Conservation (phyloP, 2,113 vertebrate species). For the Dipodomys spectabilis region DNA sequence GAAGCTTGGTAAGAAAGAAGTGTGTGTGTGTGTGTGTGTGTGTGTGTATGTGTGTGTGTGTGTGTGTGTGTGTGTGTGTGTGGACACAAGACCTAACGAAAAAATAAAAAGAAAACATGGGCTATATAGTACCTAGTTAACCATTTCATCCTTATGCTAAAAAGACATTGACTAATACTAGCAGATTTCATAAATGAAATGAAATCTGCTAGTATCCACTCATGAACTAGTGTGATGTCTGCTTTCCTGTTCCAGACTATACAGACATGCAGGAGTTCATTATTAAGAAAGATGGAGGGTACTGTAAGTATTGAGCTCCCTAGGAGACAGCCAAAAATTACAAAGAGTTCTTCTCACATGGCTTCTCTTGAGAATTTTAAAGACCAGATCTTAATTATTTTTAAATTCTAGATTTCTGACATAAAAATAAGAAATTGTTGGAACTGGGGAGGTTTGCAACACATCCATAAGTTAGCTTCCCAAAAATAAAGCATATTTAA, state of each 20-base stretch:
- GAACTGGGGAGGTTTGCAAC: constrained; percentile 28
- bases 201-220: not conserved
- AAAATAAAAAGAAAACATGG: not conserved
- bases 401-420: constrained; percentile 62
- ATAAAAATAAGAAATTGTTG: constrained; percentile 59
- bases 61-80: too few relatives aligned
- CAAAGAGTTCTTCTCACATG: constrained; percentile 43
- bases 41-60: too few relatives aligned
- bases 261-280: not conserved
- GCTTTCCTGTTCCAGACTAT: not conserved
- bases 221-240: not conserved
- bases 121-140: not conserved
- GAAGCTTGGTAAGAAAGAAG: not conserved
- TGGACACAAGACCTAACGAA: too few relatives aligned
- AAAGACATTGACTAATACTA: constrained; percentile 11
- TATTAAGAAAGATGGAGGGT: too few relatives aligned
- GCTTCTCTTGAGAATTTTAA: constrained; percentile 56
- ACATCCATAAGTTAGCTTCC: constrained; percentile 3
- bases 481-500: constrained; percentile 53
- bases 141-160: not conserved
- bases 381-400: constrained; percentile 43
- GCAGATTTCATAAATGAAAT: too few relatives aligned
- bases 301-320: not conserved
- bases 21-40: too few relatives aligned
- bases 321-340: constrained; percentile 45